A percentile compares a stretch with the other conserved stretches of the same genome.
phyloP scores from a whole-genome alignment of 2,888 invertebrate genomes.

The Helleia helle region DNA sequence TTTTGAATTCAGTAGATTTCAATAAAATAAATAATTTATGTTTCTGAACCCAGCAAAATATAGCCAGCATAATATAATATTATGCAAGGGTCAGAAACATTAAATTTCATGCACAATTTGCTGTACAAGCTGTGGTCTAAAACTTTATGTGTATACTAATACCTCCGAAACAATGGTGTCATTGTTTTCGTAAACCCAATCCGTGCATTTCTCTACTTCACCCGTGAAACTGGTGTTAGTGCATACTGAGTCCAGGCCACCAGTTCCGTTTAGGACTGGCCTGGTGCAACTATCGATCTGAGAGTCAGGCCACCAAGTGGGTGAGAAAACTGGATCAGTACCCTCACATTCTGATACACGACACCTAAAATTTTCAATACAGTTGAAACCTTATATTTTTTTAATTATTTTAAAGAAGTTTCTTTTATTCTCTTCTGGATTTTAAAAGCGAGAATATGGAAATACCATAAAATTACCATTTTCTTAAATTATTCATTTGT shows the following conservation, averaged over 20 bases:
- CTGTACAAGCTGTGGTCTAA: too few species aligned
- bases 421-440: too few species aligned
- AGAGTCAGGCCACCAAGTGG: slow-evolving; percentile 44
- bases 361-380: slow-evolving; percentile 33
- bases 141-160: slow-evolving; percentile 13
- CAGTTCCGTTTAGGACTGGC: slow-evolving; percentile 29
- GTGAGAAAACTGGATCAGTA: slow-evolving; percentile 17
- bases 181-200: slow-evolving; percentile 49
- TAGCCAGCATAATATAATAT: too few species aligned
- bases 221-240: slow-evolving; percentile 33
- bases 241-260: slow-evolving; percentile 23
- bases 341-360: slow-evolving; percentile 43
- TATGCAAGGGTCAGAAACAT: too few species aligned
- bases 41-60: too few species aligned
- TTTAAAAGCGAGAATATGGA: too few species aligned
- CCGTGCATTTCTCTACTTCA: slow-evolving; percentile 28
- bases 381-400: background rate
- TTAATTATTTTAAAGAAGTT: too few species aligned
- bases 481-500: too few species aligned
- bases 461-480: too few species aligned
- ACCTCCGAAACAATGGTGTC: slow-evolving; percentile 49
- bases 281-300: slow-evolving; percentile 35
- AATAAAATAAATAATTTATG: too few species aligned
- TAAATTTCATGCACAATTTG: too few species aligned
- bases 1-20: too few species aligned